Base-by-base conservation (phyloP, 2,888 invertebrate species). In the Diaprepes abbreviatus region DNA sequence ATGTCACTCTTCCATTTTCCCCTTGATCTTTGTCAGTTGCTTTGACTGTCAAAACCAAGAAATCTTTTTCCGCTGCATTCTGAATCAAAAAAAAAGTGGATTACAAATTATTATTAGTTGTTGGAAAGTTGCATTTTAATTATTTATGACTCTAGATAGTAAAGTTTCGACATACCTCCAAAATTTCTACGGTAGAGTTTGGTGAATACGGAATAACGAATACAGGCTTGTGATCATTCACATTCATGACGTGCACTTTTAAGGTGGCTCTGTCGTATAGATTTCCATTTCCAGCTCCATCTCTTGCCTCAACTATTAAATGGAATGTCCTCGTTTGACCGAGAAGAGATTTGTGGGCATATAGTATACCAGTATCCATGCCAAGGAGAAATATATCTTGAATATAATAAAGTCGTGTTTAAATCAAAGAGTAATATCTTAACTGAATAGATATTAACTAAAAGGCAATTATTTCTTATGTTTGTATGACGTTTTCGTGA, bases 11-110 rank as follows among this genome's bases (percentile, higher is more conserved):
- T 0, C 96, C 96, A 82, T 94, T 95, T 74, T 93, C 92, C 0
- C 94, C 95, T 0, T 88, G 86, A 80, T 96, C 96, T 74, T 90
- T 89, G 80, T 96, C 96, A 0, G 88, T 87, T 0, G 96, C 96
- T 79, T 91, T 90, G 0, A 96, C 92, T 0, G 92, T 93, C 80
- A 95, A 90, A 70, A 96, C 89, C 2, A 94, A 84, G 80, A 91
- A 92, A 78, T 92, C 91, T 1, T 90, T 88, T 74, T 90, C 89
- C 0, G 92, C 92, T 57, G 91, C 90, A 76, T 93, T 93, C 92
- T 89, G 74, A 57, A 83, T 83, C 75, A 31, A 35, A 16, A 52
- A 28, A 73, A 54, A 58, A 67, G 67, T 50, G 17, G 12, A 3
- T n/a, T n/a, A n/a, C n/a, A n/a, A n/a, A n/a, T n/a, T n/a, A n/a